Percentiles rank a stretch among this genome's conserved stretches.
These are phyloP conservation scores for Nomada ruficornis DNA, from an alignment of 2,888 invertebrate genomes.

Conservation along the genomic window DNA sequence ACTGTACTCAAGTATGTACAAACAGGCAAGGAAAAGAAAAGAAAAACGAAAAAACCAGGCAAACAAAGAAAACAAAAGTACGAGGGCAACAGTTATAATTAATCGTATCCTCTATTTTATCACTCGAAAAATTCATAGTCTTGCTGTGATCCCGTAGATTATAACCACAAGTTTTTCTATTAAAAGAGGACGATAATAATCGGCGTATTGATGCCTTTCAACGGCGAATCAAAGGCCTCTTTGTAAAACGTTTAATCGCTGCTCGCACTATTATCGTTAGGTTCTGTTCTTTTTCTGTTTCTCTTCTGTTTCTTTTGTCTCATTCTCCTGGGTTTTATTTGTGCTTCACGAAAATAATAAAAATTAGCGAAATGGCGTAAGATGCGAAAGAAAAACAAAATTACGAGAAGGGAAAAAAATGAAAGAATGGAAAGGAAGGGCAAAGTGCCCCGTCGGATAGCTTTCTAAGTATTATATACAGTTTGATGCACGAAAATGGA, in stretches of 20 bases:
- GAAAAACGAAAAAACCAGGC: not conserved
- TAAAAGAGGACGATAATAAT: conserved; percentile 62
- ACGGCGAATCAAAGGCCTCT: conserved; percentile 69
- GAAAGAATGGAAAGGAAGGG: not conserved
- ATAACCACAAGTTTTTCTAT: conserved; percentile 74
- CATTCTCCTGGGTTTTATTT: conserved; percentile 49
- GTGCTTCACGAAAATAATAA: conserved; percentile 56
- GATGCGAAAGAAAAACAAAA: not conserved
- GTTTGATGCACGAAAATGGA: conserved; percentile 49
- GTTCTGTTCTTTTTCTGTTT: conserved; percentile 27
- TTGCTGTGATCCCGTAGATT: conserved; percentile 79
- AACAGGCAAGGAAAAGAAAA: conserved; percentile 31
- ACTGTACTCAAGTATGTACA: conserved; percentile 48
- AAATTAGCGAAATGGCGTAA: conserved; percentile 32
- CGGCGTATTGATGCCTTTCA: conserved; percentile 62
- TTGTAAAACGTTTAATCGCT: conserved; percentile 66
- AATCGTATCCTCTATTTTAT: conserved; percentile 68
- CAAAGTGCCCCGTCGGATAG: conserved; percentile 60
- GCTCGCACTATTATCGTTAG: conserved; percentile 59
- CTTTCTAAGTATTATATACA: conserved; percentile 66
- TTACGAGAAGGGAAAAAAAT: not conserved
- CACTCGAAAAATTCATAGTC: conserved; percentile 72
- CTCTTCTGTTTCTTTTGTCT: not conserved
- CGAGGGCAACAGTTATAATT: conserved; percentile 51
- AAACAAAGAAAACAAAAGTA: not conserved